phyloP scores from a whole-genome alignment of 2,113 vertebrate species.

The Papio anubis region DNA sequence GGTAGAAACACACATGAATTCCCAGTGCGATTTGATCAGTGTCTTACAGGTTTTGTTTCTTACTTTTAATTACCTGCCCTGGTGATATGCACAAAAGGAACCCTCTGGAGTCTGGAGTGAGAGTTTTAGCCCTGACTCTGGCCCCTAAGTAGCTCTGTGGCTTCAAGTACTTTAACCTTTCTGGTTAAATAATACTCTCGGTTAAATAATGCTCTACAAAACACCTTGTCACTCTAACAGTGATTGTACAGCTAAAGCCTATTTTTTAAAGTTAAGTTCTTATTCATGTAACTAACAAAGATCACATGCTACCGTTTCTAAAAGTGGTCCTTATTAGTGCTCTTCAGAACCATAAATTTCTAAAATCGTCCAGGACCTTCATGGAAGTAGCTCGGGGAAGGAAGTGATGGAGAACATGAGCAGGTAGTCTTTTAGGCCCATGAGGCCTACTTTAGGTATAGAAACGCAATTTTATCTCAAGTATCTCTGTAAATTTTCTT shows the following conservation, averaged over 20 bases:
- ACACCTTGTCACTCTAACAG: background rate
- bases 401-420: background rate
- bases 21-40: conserved; percentile 8
- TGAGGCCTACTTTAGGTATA: background rate
- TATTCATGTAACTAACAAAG: background rate
- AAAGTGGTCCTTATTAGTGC: background rate
- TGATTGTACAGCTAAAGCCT: background rate
- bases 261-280: background rate
- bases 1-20: conserved; percentile 53
- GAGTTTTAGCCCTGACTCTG: background rate
- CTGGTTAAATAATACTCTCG: background rate
- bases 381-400: background rate
- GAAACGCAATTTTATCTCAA: background rate
- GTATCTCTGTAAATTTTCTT: background rate
- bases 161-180: background rate
- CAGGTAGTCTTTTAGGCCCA: background rate
- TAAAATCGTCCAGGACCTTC: background rate
- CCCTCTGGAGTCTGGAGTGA: background rate
- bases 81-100: background rate
- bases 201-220: background rate
- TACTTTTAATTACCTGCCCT: background rate
- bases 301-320: background rate
- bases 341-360: background rate
- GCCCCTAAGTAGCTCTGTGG: background rate
- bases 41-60: background rate